These are phyloP conservation scores for Linnaemya tessellans DNA, from an alignment of 2,888 invertebrate species.

Conservation along the genomic window DNA sequence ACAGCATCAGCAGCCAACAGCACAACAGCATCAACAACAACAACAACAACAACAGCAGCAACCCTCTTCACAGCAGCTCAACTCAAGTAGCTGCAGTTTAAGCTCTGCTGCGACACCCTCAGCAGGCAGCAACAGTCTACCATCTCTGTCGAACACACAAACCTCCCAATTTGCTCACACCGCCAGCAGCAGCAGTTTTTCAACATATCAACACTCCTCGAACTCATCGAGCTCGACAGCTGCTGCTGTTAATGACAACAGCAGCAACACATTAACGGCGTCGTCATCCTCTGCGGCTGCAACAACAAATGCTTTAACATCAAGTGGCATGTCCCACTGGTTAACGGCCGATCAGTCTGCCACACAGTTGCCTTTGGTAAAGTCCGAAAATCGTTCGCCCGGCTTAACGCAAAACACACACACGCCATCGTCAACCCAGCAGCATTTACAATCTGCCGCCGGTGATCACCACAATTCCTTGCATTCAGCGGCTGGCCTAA, in stretches of 20 bases:
- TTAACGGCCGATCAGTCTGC: conserved; percentile 74
- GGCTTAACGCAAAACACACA: conserved; percentile 85
- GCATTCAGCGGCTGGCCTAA: conserved; percentile 65
- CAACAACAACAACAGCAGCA: conserved; percentile 67
- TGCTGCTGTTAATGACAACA: conserved; percentile 53
- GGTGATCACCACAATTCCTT: conserved; percentile 68
- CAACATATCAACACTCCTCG: conserved; percentile 77
- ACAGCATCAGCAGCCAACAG: conserved; percentile 70
- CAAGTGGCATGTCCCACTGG: conserved; percentile 82
- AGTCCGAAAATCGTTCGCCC: conserved; percentile 90
- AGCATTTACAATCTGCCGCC: conserved; percentile 48
- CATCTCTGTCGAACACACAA: conserved; percentile 77
- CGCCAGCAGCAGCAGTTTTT: conserved; percentile 78
- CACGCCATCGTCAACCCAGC: conserved; percentile 36
- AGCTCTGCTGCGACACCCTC: conserved; percentile 53
- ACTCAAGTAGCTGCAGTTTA: conserved; percentile 75
- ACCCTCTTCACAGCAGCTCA: conserved; percentile 73
- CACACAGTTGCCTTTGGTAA: conserved; percentile 85
- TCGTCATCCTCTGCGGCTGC: conserved; percentile 72
- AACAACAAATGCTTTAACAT: conserved; percentile 74
- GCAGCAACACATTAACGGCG: conserved; percentile 52
- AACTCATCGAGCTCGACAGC: conserved; percentile 36
- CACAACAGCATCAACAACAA: conserved; percentile 69
- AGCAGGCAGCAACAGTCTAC: conserved; percentile 73
- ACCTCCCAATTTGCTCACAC: conserved; percentile 78